These are phyloP conservation scores for Selenia dentaria DNA, from an alignment of 2,888 invertebrate genomes.

Conservation along the genomic window DNA sequence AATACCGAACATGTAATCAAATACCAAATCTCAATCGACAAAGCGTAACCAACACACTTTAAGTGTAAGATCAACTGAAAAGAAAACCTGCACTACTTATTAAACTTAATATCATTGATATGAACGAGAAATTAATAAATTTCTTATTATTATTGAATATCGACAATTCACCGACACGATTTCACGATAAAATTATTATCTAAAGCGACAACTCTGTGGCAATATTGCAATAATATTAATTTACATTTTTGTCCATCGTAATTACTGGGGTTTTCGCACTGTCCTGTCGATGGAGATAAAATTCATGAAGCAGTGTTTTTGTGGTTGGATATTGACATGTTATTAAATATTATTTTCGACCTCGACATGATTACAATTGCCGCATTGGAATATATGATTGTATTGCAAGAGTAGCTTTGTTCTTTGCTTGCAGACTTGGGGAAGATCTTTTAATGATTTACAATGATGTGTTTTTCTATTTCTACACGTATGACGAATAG, in stretches of 20 bases:
- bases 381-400: too few relatives aligned
- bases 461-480: too few relatives aligned
- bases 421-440: too few relatives aligned
- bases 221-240: constrained; percentile 38
- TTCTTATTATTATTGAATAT: constrained; percentile 15
- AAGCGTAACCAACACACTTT: constrained; percentile 11
- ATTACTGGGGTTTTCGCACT: constrained; percentile 47
- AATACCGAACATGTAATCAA: constrained; percentile 10
- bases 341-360: too few relatives aligned
- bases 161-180: constrained; percentile 4
- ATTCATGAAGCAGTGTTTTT: not conserved
- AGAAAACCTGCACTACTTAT: constrained; percentile 6
- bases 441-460: too few relatives aligned
- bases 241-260: constrained; percentile 46
- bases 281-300: constrained; percentile 12
- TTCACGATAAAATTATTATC: constrained; percentile 8
- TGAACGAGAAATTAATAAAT: constrained; percentile 15
- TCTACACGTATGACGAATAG: too few relatives aligned
- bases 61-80: constrained; percentile 16
- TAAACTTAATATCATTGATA: constrained; percentile 9
- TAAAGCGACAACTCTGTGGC: constrained; percentile 12
- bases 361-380: too few relatives aligned
- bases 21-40: constrained; percentile 9
- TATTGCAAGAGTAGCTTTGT: too few relatives aligned
- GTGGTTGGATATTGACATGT: not conserved